Percentiles rank a stretch among this genome's conserved stretches.
These are phyloP conservation scores for Ceyx margarethae DNA, from an alignment of 2,113 vertebrate species.

Conservation along the genomic window DNA sequence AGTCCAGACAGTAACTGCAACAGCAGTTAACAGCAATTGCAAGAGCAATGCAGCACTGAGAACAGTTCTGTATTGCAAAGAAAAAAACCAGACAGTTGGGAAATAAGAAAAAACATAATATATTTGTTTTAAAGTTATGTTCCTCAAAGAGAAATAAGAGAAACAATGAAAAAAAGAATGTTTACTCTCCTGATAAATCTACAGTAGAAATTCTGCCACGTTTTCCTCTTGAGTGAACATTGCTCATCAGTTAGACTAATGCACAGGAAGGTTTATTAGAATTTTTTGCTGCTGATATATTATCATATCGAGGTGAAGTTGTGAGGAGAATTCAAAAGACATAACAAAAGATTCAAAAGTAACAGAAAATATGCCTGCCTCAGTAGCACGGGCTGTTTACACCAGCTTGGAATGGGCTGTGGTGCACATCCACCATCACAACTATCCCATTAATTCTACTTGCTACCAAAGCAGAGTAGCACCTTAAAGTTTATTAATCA, in stretches of 20 bases:
- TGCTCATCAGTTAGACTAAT: background rate
- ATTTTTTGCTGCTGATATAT: background rate
- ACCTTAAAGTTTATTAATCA: background rate
- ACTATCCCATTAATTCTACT: background rate
- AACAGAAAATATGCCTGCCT: background rate
- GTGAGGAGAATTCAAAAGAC: background rate
- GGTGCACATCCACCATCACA: background rate
- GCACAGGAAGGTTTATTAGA: background rate
- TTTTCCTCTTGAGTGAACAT: background rate
- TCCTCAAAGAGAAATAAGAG: background rate
- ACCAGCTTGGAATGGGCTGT: background rate
- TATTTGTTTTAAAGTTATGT: background rate
- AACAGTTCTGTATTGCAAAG: background rate
- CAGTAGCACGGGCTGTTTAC: background rate
- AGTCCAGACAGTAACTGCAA: background rate
- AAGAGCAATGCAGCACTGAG: background rate
- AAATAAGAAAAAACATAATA: background rate
- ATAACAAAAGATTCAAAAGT: background rate
- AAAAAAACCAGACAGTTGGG: background rate
- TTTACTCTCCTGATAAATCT: background rate
- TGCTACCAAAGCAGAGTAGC: background rate
- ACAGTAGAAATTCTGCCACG: background rate
- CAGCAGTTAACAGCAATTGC: background rate
- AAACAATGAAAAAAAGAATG: background rate
- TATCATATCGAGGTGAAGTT: background rate